phyloP scores from a whole-genome alignment of 2,797 vertebrate species.

The Xerus rutilus region DNA sequence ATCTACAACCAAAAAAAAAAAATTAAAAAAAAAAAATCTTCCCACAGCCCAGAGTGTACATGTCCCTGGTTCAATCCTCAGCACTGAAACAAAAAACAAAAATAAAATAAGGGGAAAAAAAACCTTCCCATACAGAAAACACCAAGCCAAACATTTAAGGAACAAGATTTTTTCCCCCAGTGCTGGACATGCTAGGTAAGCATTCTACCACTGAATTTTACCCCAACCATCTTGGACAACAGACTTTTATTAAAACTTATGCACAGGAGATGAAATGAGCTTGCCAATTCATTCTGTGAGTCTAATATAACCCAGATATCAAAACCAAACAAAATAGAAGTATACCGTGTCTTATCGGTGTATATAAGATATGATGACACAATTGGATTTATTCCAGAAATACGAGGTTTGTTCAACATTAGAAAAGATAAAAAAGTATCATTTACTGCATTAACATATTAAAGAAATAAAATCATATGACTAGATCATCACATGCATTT shows the following conservation, averaged over 20 bases:
- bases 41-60: too few species aligned
- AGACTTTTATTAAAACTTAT: background rate
- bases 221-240: background rate
- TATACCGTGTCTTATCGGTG: background rate
- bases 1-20: too few species aligned
- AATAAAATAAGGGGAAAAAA: too few species aligned
- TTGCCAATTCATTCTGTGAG: background rate
- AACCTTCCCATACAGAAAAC: background rate
- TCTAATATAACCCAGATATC: background rate
- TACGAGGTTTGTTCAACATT: background rate
- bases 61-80: too few species aligned
- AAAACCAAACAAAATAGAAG: slow-evolving; percentile 11
- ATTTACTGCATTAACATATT: background rate
- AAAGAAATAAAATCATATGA: background rate
- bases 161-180: too few species aligned
- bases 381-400: slow-evolving; percentile 14
- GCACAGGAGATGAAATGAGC: background rate
- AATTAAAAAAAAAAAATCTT: background rate
- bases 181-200: too few species aligned
- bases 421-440: background rate
- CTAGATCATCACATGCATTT: slow-evolving; percentile 1
- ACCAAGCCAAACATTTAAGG: background rate
- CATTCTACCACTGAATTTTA: too few species aligned
- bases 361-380: background rate
- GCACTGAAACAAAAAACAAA: too few species aligned